Percentiles rank a stretch among this genome's conserved stretches.
Evolutionary conservation across 1,140 invertebrate genomes (phyloP).

Genomic region (Zaprionus taronus): DNA sequence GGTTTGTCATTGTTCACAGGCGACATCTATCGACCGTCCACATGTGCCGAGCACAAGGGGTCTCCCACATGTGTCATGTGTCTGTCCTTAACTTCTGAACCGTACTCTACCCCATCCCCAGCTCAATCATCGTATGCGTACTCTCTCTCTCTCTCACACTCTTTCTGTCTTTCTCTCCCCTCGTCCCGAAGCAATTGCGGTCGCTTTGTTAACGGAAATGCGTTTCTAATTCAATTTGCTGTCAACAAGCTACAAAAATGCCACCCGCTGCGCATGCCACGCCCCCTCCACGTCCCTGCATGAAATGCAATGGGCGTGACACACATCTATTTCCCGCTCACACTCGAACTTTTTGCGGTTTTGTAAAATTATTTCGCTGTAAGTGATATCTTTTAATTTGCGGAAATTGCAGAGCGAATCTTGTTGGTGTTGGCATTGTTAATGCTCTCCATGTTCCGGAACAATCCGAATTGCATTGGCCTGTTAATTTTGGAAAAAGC

Average conservation of each 20-base stretch:
- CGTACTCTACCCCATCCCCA: not conserved
- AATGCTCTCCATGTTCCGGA: not conserved
- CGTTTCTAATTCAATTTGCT: slow-evolving; percentile 81
- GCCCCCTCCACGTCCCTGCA: not conserved
- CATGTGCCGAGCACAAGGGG: slow-evolving; percentile 9
- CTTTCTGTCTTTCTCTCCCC: not conserved
- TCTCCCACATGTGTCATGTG: slow-evolving; percentile 21
- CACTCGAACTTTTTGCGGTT: slow-evolving; percentile 60
- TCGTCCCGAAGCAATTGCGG: slow-evolving; percentile 26
- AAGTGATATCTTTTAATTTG: slow-evolving; percentile 81
- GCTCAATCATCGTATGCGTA: not conserved
- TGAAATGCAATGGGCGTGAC: slow-evolving; percentile 58
- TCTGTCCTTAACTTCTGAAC: slow-evolving; percentile 27
- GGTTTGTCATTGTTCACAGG: slow-evolving; percentile 77
- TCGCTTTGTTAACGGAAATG: slow-evolving; percentile 64
- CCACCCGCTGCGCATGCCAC: slow-evolving; percentile 40
- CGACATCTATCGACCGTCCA: slow-evolving; percentile 42
- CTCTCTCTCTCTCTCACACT: not conserved
- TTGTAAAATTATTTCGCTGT: slow-evolving; percentile 68
- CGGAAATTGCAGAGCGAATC: slow-evolving; percentile 57
- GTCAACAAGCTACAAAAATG: slow-evolving; percentile 56
- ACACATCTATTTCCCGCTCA: slow-evolving; percentile 33
- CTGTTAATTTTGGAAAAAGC: slow-evolving; percentile 15
- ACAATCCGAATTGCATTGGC: not conserved
- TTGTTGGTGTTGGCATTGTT: slow-evolving; percentile 34